Evolutionary conservation across 2,888 invertebrate genomes (phyloP).

Genomic region (Crematogaster levior): DNA sequence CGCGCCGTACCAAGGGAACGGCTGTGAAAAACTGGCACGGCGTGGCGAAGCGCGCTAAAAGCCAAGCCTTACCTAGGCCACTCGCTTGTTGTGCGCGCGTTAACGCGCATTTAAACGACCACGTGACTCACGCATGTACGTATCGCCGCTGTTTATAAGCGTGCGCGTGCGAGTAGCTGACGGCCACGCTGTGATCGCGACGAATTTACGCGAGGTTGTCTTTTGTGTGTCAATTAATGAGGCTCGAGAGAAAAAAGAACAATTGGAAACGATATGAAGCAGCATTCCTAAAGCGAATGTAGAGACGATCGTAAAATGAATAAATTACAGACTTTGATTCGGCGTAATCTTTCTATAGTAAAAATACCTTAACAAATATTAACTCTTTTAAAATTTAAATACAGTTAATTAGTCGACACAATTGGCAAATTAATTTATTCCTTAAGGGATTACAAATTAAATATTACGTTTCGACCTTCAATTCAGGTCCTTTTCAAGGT

Average conservation of each 20-base stretch:
- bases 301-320: not conserved
- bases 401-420: too few relatives aligned
- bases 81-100: conserved; percentile 44
- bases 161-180: conserved; percentile 31
- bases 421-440: too few relatives aligned
- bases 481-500: too few relatives aligned
- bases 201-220: conserved; percentile 14
- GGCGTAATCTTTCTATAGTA: not conserved
- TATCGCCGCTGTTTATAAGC: conserved; percentile 5
- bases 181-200: conserved; percentile 47
- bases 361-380: too few relatives aligned
- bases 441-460: too few relatives aligned
- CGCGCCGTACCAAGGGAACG: conserved; percentile 59
- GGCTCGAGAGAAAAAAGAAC: not conserved
- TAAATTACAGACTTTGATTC: not conserved
- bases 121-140: conserved; percentile 59
- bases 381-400: too few relatives aligned
- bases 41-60: conserved; percentile 42
- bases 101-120: conserved; percentile 63
- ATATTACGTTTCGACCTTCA: too few relatives aligned
- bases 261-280: not conserved
- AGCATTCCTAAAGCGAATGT: not conserved
- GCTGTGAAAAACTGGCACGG: conserved; percentile 66
- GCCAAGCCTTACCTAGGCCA: conserved; percentile 19
- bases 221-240: conserved; percentile 22